These are phyloP conservation scores for Ceyx margarethae DNA, from an alignment of 2,113 vertebrate species.

Conservation along the genomic window DNA sequence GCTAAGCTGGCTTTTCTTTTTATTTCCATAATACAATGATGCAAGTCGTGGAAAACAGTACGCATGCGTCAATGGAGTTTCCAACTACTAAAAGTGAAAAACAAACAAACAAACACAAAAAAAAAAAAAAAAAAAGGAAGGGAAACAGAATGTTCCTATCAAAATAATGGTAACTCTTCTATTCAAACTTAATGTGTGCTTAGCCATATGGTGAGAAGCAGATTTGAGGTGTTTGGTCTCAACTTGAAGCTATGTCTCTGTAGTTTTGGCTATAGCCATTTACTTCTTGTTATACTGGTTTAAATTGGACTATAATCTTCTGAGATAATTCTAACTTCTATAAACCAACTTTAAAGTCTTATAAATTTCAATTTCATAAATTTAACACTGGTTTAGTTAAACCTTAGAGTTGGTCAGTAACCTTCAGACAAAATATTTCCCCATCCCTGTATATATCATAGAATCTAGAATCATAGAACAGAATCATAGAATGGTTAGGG, in stretches of 20 bases:
- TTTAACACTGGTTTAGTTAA: background rate
- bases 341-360: background rate
- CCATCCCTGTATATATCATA: background rate
- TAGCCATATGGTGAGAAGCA: background rate
- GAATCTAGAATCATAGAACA: too few relatives aligned
- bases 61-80: background rate
- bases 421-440: background rate
- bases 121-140: background rate
- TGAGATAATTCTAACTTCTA: background rate
- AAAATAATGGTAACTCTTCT: background rate
- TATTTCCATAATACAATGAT: slow-evolving; percentile 71
- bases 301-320: background rate
- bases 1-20: slow-evolving; percentile 80
- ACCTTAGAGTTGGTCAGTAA: background rate
- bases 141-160: background rate
- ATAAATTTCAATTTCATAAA: background rate
- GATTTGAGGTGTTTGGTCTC: background rate
- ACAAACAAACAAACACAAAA: background rate
- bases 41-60: slow-evolving; percentile 38
- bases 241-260: background rate
- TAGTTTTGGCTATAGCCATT: background rate
- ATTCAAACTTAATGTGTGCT: background rate
- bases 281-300: background rate
- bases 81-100: background rate
- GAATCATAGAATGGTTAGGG: too few relatives aligned